These are phyloP conservation scores for Bovichtus diacanthus DNA, from an alignment of 2,797 vertebrate species.

Conservation along the genomic window DNA sequence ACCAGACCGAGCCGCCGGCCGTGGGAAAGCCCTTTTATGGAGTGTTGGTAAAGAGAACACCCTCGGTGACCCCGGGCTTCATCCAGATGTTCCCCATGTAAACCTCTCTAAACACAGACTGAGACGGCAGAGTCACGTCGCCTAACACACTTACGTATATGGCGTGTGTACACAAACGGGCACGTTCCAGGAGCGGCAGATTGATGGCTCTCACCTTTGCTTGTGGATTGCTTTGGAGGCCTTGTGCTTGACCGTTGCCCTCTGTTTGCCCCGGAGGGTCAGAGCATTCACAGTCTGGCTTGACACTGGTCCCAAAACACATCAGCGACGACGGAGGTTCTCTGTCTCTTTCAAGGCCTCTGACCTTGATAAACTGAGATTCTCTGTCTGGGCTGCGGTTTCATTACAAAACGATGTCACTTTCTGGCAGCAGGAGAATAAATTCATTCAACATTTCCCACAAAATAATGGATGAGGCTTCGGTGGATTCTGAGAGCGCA, in stretches of 20 bases:
- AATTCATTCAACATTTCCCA: slow-evolving; percentile 16
- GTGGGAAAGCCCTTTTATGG: slow-evolving; percentile 78
- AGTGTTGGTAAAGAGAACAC: slow-evolving; percentile 69
- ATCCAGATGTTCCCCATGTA: slow-evolving; percentile 82
- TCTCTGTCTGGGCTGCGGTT: not conserved
- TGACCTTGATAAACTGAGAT: not conserved
- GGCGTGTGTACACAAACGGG: slow-evolving; percentile 16
- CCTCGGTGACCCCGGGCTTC: slow-evolving; percentile 73
- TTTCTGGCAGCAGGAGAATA: not conserved
- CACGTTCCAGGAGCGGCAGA: slow-evolving; percentile 19
- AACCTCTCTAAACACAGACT: slow-evolving; percentile 79
- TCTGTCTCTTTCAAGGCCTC: not conserved
- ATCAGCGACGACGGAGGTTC: not conserved
- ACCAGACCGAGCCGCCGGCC: slow-evolving; percentile 48
- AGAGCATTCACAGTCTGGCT: slow-evolving; percentile 8
- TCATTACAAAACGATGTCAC: slow-evolving; percentile 7
- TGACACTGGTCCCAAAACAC: not conserved
- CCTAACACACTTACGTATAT: slow-evolving; percentile 60
- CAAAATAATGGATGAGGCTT: slow-evolving; percentile 17
- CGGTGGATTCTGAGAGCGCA: slow-evolving; percentile 8
- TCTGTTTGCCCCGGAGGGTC: slow-evolving; percentile 29
- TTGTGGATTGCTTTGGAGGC: slow-evolving; percentile 39
- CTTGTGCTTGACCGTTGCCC: slow-evolving; percentile 55
- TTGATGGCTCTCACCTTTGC: slow-evolving; percentile 44
- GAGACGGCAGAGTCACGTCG: slow-evolving; percentile 36